Base-by-base conservation (phyloP, 2,888 invertebrate species). In the Smittia aterrima region DNA sequence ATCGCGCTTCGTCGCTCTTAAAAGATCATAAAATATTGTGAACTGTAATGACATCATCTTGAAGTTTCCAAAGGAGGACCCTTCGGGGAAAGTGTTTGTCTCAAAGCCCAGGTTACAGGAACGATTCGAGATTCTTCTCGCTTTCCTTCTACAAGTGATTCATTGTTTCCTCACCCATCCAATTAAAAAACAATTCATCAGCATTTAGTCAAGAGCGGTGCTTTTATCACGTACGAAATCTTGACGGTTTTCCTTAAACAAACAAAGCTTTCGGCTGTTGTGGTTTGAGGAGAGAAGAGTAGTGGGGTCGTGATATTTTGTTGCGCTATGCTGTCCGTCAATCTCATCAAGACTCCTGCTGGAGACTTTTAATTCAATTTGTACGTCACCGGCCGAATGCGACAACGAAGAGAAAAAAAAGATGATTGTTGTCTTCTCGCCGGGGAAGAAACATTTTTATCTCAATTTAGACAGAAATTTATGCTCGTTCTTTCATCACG, bases 141-240 rank as follows among this genome's bases (percentile, higher is more conserved):
- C 58, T 4, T 47, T 16, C 47, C n/a, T 16, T 47, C 20, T 58
- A 58, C 22, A 58, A 64, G 27, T 24, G 64, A 58, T 58, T 72
- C 70, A 24, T 53, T 70, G 47, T 70, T 25, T 70, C 71, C 13
- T 62, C 54, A 70, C 18, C 41, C 40, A 40, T 72, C 54, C 72
- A 72, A 72, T 72, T 72, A 72, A 72, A 62, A 72, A 40, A 62
- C 62, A 72, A 72, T 72, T 72, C 72, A 72, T 72, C 72, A 72
- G 72, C 72, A 62, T 38, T 72, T 71, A 16, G 18, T 72, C 32
- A 9, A 70, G 38, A 32, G 40, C 22, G 18, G 20, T 24, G 40
- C 40, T 25, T 27, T 72, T 72, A 72, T 72, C 72, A 72, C 72
- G 72, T 72, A 62, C 72, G 58, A 24, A 54, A 72, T 62, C 72